phyloP scores from a whole-genome alignment of 2,888 invertebrate species.

The Rhimphoctona megacephalus region DNA sequence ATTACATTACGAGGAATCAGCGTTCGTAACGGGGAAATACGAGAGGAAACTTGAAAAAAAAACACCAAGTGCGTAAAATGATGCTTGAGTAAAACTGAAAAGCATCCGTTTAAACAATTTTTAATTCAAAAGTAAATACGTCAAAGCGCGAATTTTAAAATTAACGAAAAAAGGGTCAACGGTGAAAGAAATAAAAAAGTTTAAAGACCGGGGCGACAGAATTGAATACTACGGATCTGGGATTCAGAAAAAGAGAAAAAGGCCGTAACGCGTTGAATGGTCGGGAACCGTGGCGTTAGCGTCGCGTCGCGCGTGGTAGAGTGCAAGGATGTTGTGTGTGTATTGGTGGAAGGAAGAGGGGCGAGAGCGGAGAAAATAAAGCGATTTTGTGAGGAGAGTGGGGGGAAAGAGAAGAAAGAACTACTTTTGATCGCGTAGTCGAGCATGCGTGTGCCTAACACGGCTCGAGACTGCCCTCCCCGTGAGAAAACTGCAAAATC shows the following conservation, averaged over 20 bases:
- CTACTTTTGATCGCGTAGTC: conserved; percentile 75
- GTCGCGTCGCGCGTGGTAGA: conserved; percentile 22
- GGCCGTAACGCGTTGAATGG: background rate
- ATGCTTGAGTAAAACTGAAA: background rate
- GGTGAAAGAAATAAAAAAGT: background rate
- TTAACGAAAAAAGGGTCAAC: background rate
- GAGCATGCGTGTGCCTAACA: conserved; percentile 77
- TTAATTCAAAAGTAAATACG: conserved; percentile 3
- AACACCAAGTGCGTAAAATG: background rate
- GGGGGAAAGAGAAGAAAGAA: conserved; percentile 64
- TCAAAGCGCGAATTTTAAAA: conserved; percentile 25
- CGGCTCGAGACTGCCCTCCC: conserved; percentile 72
- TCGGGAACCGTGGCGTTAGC: conserved; percentile 21
- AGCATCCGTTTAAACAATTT: background rate
- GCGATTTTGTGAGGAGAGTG: conserved; percentile 23
- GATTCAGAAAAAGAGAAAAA: background rate
- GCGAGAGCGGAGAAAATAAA: background rate
- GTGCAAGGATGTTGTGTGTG: conserved; percentile 9
- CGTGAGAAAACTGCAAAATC: conserved; percentile 79
- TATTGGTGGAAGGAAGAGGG: background rate
- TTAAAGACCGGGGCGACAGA: conserved; percentile 14
- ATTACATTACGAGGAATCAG: conserved; percentile 1
- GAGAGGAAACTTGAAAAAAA: background rate
- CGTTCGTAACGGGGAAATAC: background rate
- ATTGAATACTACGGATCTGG: background rate